phyloP scores from a whole-genome alignment of 2,888 invertebrate species.

The Platycnemis pennipes region DNA sequence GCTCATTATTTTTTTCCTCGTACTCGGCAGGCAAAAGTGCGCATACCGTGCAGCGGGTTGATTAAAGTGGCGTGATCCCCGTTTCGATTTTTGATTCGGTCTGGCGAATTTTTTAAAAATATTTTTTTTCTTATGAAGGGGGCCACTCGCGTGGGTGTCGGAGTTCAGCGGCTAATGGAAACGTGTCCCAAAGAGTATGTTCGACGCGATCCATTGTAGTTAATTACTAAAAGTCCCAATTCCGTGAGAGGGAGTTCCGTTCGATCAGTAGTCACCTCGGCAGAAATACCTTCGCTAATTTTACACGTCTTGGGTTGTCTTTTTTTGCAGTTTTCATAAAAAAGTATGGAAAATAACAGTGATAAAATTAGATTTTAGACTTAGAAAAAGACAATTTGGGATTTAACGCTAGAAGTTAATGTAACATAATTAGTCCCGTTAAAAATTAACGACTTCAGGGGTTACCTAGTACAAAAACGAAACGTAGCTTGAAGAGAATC shows the following conservation, averaged over 20 bases:
- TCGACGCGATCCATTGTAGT: neutral
- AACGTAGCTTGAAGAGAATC: no score
- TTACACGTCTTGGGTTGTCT: no score
- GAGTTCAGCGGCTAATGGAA: neutral
- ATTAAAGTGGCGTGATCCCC: constrained; percentile 17
- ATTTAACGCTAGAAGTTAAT: no score
- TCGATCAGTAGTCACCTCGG: no score
- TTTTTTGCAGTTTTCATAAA: no score
- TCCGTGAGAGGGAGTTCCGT: neutral
- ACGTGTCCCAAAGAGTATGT: neutral
- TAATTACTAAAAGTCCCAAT: neutral
- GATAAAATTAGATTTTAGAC: no score
- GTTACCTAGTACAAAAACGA: no score
- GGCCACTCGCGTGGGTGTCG: neutral
- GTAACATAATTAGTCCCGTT: no score
- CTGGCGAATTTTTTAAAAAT: neutral
- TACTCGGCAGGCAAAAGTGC: neutral
- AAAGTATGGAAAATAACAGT: no score
- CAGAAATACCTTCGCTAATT: no score
- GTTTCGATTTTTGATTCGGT: neutral
- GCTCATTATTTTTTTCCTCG: neutral
- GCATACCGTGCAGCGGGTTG: neutral
- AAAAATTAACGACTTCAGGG: no score
- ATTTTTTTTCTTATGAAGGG: neutral
- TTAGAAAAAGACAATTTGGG: no score